Percentiles rank a stretch among this genome's conserved stretches.
These are phyloP conservation scores for Hemistola chrysoprasaria DNA, from an alignment of 2,888 invertebrate species.

Conservation along the genomic window DNA sequence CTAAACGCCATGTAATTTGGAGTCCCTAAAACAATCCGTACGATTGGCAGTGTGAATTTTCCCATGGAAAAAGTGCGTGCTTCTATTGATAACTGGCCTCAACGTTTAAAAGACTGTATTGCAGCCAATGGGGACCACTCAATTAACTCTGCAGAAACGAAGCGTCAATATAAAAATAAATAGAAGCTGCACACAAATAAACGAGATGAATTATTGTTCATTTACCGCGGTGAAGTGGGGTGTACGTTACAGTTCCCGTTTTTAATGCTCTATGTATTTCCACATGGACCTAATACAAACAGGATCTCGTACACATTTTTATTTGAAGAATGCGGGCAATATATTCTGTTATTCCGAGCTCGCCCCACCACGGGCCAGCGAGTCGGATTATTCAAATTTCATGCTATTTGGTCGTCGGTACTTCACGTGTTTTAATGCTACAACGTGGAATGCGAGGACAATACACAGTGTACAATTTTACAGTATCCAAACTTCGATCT, in stretches of 20 bases:
- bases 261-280: conserved; percentile 1
- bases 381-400: conserved; percentile 59
- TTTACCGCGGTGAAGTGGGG: background rate
- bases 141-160: too few species aligned
- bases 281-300: conserved; percentile 2
- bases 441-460: conserved; percentile 17
- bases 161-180: too few species aligned
- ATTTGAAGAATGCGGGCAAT: conserved; percentile 26
- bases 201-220: conserved; percentile 3
- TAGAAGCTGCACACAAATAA: too few species aligned
- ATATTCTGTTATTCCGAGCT: conserved; percentile 38
- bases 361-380: conserved; percentile 29
- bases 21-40: too few species aligned
- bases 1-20: too few species aligned
- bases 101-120: too few species aligned
- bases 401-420: conserved; percentile 43
- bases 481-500: too few species aligned
- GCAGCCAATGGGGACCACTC: too few species aligned
- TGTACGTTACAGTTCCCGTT: background rate
- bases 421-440: conserved; percentile 45
- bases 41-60: too few species aligned
- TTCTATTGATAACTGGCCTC: too few species aligned
- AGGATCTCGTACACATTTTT: conserved; percentile 11
- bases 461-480: conserved; percentile 3
- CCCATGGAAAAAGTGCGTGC: too few species aligned